A percentile compares a stretch with the other conserved stretches of the same genome.
Conservation (phyloP, 2,113 vertebrate genomes). For the Cricetomys ansorgei region DNA sequence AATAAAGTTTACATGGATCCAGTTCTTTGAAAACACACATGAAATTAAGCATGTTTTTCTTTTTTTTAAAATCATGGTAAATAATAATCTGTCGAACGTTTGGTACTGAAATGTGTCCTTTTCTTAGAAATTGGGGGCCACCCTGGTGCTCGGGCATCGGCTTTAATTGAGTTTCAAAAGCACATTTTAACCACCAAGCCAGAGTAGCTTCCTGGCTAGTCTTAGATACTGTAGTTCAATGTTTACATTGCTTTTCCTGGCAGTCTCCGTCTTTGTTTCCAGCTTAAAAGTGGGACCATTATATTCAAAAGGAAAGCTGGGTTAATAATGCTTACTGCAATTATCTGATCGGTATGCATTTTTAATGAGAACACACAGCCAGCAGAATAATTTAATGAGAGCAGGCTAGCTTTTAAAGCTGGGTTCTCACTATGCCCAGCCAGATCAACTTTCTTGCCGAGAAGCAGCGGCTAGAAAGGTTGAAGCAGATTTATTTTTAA, state of each 20-base stretch:
- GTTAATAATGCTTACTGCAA: constrained; percentile 87
- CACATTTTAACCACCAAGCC: constrained; percentile 67
- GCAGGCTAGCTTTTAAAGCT: constrained; percentile 84
- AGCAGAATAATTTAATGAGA: constrained; percentile 89
- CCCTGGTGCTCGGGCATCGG: neutral
- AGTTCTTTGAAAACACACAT: constrained; percentile 58
- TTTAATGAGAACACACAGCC: constrained; percentile 91
- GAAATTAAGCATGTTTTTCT: constrained; percentile 23
- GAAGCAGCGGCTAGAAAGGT: constrained; percentile 79
- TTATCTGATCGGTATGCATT: constrained; percentile 90
- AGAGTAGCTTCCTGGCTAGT: constrained; percentile 80
- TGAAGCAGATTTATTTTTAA: constrained; percentile 83
- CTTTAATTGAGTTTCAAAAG: constrained; percentile 69
- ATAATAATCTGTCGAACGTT: neutral
- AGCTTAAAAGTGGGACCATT: constrained; percentile 81
- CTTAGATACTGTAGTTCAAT: constrained; percentile 79
- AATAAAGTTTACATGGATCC: constrained; percentile 70
- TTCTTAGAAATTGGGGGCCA: constrained; percentile 39
- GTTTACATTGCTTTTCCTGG: constrained; percentile 77
- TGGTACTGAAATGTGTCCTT: neutral
- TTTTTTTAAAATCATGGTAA: neutral
- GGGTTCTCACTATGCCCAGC: constrained; percentile 80
- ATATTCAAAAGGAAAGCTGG: constrained; percentile 84
- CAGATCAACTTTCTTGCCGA: constrained; percentile 86
- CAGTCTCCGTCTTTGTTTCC: constrained; percentile 81